Percentiles rank a stretch among this genome's conserved stretches.
phyloP scores from a whole-genome alignment of 2,888 invertebrate genomes.

The Sarcophaga carnaria region DNA sequence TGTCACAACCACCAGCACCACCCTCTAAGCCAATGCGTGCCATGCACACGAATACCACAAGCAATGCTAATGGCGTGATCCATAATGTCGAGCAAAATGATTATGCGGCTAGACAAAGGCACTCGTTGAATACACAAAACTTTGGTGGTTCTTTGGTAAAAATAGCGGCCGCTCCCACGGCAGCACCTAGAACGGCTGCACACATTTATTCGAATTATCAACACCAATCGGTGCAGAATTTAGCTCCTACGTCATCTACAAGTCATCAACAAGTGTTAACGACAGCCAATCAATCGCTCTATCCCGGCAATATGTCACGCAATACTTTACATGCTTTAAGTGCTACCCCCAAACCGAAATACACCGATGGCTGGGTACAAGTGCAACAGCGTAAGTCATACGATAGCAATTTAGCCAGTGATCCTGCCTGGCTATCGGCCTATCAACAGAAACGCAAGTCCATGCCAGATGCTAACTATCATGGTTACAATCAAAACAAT shows the following conservation, averaged over 20 bases:
- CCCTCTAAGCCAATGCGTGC: slow-evolving; percentile 84
- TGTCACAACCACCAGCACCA: slow-evolving; percentile 82
- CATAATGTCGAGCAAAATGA: slow-evolving; percentile 67
- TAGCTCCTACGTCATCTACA: slow-evolving; percentile 61
- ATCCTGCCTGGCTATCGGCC: slow-evolving; percentile 83
- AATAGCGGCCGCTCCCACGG: slow-evolving; percentile 74
- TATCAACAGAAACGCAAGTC: slow-evolving; percentile 86
- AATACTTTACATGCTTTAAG: slow-evolving; percentile 88
- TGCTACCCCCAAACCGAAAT: slow-evolving; percentile 89
- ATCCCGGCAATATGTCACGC: slow-evolving; percentile 85
- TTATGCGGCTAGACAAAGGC: slow-evolving; percentile 72
- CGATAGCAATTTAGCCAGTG: slow-evolving; percentile 76
- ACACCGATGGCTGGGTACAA: slow-evolving; percentile 84
- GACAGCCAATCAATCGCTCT: slow-evolving; percentile 72
- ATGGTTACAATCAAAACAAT: slow-evolving; percentile 81
- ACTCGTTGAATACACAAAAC: slow-evolving; percentile 70
- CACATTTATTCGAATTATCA: slow-evolving; percentile 72
- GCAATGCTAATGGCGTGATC: slow-evolving; percentile 17
- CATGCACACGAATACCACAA: slow-evolving; percentile 73
- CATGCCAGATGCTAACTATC: slow-evolving; percentile 84
- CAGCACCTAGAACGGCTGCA: slow-evolving; percentile 69
- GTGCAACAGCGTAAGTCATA: slow-evolving; percentile 78
- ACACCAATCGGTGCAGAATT: slow-evolving; percentile 77
- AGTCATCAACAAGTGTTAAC: slow-evolving; percentile 15
- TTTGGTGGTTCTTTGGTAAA: slow-evolving; percentile 78